Conservation (phyloP, 92 coral and sea anemone genomes). For the Nematostella vectensis region DNA sequence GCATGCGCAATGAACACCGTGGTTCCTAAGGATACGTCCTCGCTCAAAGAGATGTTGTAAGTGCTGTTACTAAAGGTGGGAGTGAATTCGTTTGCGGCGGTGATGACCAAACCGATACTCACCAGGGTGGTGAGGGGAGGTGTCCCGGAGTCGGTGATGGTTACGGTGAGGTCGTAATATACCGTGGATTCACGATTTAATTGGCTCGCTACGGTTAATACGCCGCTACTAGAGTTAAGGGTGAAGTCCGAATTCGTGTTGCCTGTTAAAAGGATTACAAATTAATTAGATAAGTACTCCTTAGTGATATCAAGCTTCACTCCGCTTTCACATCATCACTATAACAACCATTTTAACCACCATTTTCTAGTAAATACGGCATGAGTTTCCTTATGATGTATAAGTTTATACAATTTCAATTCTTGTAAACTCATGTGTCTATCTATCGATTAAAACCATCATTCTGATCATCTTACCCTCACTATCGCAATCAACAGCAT, state of each 20-base stretch:
- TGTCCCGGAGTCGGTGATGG: slow-evolving; percentile 26
- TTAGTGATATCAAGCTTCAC: not conserved
- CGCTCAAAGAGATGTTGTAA: slow-evolving; percentile 36
- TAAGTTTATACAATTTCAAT: no score
- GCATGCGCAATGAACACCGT: slow-evolving; percentile 31
- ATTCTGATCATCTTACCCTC: no score
- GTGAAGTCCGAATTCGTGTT: slow-evolving; percentile 42
- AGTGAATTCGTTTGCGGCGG: slow-evolving; percentile 32
- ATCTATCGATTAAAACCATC: not conserved
- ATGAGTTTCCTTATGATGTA: no score
- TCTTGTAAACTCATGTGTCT: not conserved
- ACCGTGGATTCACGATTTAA: slow-evolving; percentile 32
- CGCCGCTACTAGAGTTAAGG: slow-evolving; percentile 27
- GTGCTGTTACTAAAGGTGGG: slow-evolving; percentile 38
- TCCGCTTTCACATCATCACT: no score
- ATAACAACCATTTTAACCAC: not conserved
- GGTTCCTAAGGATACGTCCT: slow-evolving; percentile 38
- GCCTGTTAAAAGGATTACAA: slow-evolving; percentile 13
- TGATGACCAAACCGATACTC: slow-evolving; percentile 14
- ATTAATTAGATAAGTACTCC: not conserved
- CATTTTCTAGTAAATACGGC: no score
- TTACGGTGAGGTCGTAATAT: slow-evolving; percentile 39
- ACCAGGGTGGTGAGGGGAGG: slow-evolving; percentile 25
- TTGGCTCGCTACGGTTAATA: slow-evolving; percentile 15
- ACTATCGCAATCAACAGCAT: no score